Base-by-base conservation (phyloP, 1,140 invertebrate genomes). In the Chelonus insularis region DNA sequence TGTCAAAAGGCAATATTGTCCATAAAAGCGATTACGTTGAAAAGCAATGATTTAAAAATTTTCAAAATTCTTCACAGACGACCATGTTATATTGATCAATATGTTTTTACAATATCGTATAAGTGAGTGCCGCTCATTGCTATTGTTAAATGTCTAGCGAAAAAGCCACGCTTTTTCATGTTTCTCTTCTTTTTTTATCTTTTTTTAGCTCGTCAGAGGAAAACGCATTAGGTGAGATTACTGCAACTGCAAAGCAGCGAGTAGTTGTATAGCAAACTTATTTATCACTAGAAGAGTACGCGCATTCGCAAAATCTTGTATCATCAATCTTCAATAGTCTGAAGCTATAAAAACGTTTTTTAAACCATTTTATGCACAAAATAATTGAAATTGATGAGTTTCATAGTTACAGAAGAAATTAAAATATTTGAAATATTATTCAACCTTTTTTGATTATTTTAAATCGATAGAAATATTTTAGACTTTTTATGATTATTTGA, bases 131-230 rank as follows among this genome's bases (percentile, higher is more conserved):
- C 6, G 32, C 39, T n/a, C 12, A 14, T 18, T 25, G n/a, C 21
- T 18, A 29, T 45, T 25, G 21, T 36, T 50, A 20, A 59, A 59
- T 59, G 37, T 25, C 32, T 59, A 4, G 16, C 57, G 57, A 59
- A 45, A 59, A 59, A 59, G 57, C 36, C 43, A n/a, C 29, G 45
- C 39, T 51, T 59, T 59, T 59, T 50, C 47, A n/a, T 50, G 45
- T 39, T 16, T 37, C 45, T 34, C 29, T 3, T 36, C 18, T 14
- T n/a, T n/a, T n/a, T 59, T 48, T 48, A 50, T 7, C 23, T 18
- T 59, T 57, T 45, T 32, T 57, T 16, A 34, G 16, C 52, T 39
- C 34, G 52, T 55, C 52, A 21, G 52, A 55, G 52, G 52, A 18
- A 55, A 39, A 55, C 34, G 34, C 52, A 55, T 55, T 55, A 55